Evolutionary conservation across 2,888 invertebrate genomes (phyloP), one percentile per base, ranked within the genome.

Genomic region (Zygogramma bicolorata): DNA sequence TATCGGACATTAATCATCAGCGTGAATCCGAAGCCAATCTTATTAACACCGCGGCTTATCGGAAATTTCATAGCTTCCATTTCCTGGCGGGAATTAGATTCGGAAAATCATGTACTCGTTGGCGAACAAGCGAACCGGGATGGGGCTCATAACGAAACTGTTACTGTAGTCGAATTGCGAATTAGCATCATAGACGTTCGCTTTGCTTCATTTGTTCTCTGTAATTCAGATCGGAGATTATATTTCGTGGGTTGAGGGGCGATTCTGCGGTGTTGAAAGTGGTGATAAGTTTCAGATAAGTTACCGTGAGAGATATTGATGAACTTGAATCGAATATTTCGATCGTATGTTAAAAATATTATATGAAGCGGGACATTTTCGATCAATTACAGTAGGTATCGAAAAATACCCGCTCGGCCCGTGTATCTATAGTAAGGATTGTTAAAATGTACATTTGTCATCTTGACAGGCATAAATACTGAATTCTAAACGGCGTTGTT

Each of bases 51-150:
- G 18, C 63, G 20, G 46, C 29, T 63, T 8, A 46, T 63, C 63
- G 46, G 63, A 63, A 63, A 63, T 63, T 63, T 42, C 63, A 46
- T 63, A 46, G 49, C 63, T 63, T 18, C 63, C 8, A 63, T 63
- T 63, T 63, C 63, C 63, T 42, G 31, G 18, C 13, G 29, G 29
- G 42, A 63, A 63, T 63, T 40, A 3, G 63, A 20, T 63, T 63
- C 63, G 25, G 27, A 29, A n/a, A 29, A 29, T 42, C n/a, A 53
- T 53, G 25, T 27, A 53, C 6, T 53, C 25, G 15, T 53, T 53
- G 15, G 27, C 25, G 7, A 53, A 53, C 22, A 25, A n/a, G 13
- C n/a, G 22, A 25, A 27, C 4, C 0, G 53, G 27, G 15, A 53
- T 27, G 1, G 27, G 25, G 27, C n/a, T 15, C n/a, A 27, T 7